Conservation (phyloP, 2,797 vertebrate species). For the Neomorphus geoffroyi region DNA sequence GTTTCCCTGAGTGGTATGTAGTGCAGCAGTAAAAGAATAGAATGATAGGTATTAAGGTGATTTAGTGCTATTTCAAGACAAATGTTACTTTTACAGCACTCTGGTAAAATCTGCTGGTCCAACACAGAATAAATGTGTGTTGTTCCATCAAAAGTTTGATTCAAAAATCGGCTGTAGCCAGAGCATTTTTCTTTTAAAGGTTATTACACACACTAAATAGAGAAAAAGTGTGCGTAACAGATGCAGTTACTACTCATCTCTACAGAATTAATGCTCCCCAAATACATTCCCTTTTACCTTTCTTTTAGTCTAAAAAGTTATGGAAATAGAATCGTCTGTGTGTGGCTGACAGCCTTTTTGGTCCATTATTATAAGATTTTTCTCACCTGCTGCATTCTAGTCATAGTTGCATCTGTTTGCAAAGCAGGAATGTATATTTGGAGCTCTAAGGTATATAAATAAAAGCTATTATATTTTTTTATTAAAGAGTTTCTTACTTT, state of each 20-base stretch:
- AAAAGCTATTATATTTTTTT: neutral
- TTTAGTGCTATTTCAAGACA: slow-evolving; percentile 12
- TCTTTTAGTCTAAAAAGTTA: neutral
- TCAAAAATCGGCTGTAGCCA: neutral
- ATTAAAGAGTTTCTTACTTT: slow-evolving; percentile 76
- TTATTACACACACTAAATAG: neutral
- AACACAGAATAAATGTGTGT: neutral
- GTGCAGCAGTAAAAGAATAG: neutral
- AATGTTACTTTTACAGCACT: neutral
- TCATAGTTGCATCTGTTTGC: neutral
- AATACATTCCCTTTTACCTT: neutral
- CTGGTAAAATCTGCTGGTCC: neutral
- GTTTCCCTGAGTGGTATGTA: neutral
- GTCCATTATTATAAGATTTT: neutral
- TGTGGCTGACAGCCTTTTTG: neutral
- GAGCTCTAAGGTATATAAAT: neutral
- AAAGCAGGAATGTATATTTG: neutral
- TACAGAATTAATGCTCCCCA: neutral
- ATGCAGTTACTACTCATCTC: neutral
- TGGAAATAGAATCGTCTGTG: neutral
- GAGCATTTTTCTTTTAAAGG: neutral
- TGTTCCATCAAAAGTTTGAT: neutral
- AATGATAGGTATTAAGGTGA: slow-evolving; percentile 1
- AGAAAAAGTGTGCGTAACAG: neutral
- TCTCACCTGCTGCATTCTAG: neutral